Evolutionary conservation across 2,888 invertebrate genomes (phyloP).

Genomic region (Troides aeacus): DNA sequence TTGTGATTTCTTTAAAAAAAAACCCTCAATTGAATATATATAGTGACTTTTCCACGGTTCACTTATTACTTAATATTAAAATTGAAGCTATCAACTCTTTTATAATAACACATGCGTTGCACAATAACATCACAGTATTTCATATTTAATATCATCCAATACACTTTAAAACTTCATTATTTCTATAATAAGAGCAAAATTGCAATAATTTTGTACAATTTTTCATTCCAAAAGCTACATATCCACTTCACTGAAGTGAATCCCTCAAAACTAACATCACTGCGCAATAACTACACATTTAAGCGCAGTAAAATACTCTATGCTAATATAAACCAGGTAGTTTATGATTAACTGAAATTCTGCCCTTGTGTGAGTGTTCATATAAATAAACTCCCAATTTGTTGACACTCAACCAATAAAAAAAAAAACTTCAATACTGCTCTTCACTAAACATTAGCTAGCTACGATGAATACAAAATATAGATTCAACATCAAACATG

Average conservation of each 20-base stretch:
- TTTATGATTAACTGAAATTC: no score
- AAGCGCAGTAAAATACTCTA: no score
- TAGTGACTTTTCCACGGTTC: not conserved
- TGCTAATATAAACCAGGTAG: no score
- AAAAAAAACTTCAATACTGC: not conserved
- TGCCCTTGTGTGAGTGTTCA: no score
- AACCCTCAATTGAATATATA: no score
- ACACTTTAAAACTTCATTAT: slow-evolving; percentile 3
- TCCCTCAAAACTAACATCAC: no score
- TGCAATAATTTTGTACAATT: slow-evolving; percentile 26
- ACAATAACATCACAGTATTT: slow-evolving; percentile 27
- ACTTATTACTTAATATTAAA: slow-evolving; percentile 14
- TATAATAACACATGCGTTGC: slow-evolving; percentile 22
- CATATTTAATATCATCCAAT: slow-evolving; percentile 12
- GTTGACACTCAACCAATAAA: not conserved
- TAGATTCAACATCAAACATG: not conserved
- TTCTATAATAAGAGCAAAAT: slow-evolving; percentile 14
- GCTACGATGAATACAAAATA: slow-evolving; percentile 5
- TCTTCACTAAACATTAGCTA: slow-evolving; percentile 14
- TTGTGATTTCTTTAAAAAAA: no score
- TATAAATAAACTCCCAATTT: not conserved
- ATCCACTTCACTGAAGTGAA: not conserved
- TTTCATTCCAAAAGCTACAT: slow-evolving; percentile 9
- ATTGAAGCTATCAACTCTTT: slow-evolving; percentile 18
- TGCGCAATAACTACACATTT: no score